Base-by-base conservation (phyloP, 1,140 invertebrate species). In the Cydia amplana region DNA sequence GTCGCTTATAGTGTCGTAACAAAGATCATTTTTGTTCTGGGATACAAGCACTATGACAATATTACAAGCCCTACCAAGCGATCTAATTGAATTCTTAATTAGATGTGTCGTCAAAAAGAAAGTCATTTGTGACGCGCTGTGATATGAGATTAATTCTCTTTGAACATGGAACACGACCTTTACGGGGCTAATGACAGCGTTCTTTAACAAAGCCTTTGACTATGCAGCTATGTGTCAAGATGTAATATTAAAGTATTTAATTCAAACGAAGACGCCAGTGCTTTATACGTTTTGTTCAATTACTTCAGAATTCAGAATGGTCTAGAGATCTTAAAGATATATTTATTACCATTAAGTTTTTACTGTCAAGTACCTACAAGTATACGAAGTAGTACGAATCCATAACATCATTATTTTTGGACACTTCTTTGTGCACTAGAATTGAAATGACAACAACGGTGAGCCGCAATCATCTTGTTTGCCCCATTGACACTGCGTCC, bases 141-240 rank as follows among this genome's bases (percentile, higher is more conserved):
- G 77, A 76, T 78, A 75, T 78, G 74, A 75, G 77, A 76, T 78
- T 76, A 76, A 75, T 74, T 73, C 55, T 32, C 75, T 63, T 77
- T 40, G 28, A 25, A 74, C 72, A 67, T 75, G 73, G 20, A 40
- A 73, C 60, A 43, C 72, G 77, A 78, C 74, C 75, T 78, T 74
- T 77, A 65, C 32, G 32, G 64, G 1, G 9, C 36, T 70, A 70
- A 70, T 70, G 65, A 70, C 65, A 70, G 65, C 65, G 65, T 70
- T 70, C 14, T n/a, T 70, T 70, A 36, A 60, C 55, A 60, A 60
- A 23, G 55, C 12, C 55, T 51, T 51, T 60, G 55, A 60, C 55
- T 60, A 23, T n/a, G 55, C 55, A 60, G 18, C 55, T 23, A 23
- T 12, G 7, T 60, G 16, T 60, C 9, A 18, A 20, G 55, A 60